Evolutionary conservation across 2,888 invertebrate genomes (phyloP), one percentile per base, ranked within the genome.

Genomic region (Protonemura montana): DNA sequence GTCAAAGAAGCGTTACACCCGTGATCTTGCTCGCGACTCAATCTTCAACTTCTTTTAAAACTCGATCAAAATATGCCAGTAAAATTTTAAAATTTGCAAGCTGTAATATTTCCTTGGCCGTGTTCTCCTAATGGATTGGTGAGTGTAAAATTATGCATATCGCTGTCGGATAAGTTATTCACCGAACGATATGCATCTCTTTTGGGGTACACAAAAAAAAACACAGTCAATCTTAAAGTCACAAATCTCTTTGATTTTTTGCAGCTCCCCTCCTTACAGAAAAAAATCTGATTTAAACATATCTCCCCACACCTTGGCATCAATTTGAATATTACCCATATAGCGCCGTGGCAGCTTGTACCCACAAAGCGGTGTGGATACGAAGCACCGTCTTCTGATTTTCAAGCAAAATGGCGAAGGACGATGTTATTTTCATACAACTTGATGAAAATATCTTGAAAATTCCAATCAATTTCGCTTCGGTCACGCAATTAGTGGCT

Each of bases 401-500:
- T 21, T 59, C 59, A 21, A 21, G 7, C 28, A n/a, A n/a, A 81
- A 81, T 5, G 5, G 30, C 13, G 35, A 35, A 35, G 81, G 81
- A 81, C n/a, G n/a, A 84, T 84, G 84, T 59, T 59, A 59, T 84
- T 84, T 84, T 84, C 76, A 76, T 76, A 21, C 42, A 25, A 10
- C 26, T 59, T 27, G 59, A 28, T 35, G 27, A 28, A 59, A 25
- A 7, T 27, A 28, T 81, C 28, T 6, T 28, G 59, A 84, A 84
- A 84, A 76, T 26, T 84, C 84, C 84, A 84, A 84, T 84, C 84
- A 84, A 84, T 7, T 84, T 84, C 27, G 59, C 76, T 84, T 3
- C 59, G 27, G 84, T 84, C 84, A 84, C 84, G 84, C 84, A 42
- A 84, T 84, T 84, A 84, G 84, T 21, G 59, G 76, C 26, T 84